Percentiles rank a stretch among this genome's conserved stretches.
Conservation (phyloP, 2,113 vertebrate species). For the Emydocephalus ijimae region DNA sequence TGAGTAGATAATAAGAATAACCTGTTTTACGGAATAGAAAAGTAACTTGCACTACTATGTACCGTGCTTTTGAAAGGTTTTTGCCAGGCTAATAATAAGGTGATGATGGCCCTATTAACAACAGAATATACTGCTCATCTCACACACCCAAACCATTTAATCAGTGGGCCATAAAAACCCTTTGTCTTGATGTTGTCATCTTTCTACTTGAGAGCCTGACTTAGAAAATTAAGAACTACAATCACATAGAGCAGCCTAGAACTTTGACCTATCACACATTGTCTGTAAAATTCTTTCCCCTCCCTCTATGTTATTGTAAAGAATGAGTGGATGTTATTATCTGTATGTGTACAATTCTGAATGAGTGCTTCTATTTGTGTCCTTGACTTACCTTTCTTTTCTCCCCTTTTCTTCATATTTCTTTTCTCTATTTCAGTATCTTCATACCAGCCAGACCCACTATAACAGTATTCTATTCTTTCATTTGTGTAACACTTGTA, state of each 20-base stretch:
- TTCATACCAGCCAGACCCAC: conserved; percentile 69
- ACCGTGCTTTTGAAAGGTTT: conserved; percentile 42
- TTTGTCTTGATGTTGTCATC: conserved; percentile 57
- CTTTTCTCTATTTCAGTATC: conserved; percentile 67
- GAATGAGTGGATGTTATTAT: conserved; percentile 66
- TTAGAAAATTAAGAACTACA: conserved; percentile 64
- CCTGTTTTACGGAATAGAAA: background rate
- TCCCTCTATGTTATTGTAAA: conserved; percentile 39
- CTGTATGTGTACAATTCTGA: conserved; percentile 49
- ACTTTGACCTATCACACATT: conserved; percentile 66
- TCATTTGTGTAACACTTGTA: conserved; percentile 70
- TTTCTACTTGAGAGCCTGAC: conserved; percentile 63
- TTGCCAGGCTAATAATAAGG: conserved; percentile 49
- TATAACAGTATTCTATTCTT: conserved; percentile 65
- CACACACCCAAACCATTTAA: conserved; percentile 36
- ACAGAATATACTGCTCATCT: conserved; percentile 32
- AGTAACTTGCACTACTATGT: conserved; percentile 9
- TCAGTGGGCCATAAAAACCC: conserved; percentile 49
- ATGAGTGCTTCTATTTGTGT: conserved; percentile 65
- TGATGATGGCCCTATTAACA: conserved; percentile 37
- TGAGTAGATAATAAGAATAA: background rate
- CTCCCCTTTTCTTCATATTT: conserved; percentile 59
- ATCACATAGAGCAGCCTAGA: conserved; percentile 67
- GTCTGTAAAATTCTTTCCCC: conserved; percentile 64
- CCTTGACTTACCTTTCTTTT: conserved; percentile 74